Base-by-base conservation (phyloP, 2,797 vertebrate species). In the Microhierax caerulescens region DNA sequence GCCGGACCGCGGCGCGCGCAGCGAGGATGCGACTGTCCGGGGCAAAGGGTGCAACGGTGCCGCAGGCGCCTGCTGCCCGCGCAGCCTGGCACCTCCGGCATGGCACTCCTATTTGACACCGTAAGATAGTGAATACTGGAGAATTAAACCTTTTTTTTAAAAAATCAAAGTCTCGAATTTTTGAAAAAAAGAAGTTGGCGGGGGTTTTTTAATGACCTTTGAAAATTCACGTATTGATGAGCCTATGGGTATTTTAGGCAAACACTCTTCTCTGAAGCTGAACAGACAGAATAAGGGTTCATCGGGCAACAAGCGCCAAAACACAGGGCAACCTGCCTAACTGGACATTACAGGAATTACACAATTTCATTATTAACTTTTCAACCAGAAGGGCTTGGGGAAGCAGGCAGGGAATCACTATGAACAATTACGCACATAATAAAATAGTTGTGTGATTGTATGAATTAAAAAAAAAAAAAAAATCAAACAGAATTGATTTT, bases 111-210 rank as follows among this genome's bases (percentile, higher is more conserved):
- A 10, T 12, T n/a, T 36, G 5, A 23, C 16, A 21, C 8, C 61
- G 30, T 11, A 3, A 51, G 75, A 45, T 0, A 7, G 25, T 27
- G 43, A 37, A 9, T 5, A 27, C 6, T 4, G 23, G 7, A 32
- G 25, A 57, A 74, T 48, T 27, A 12, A 5, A 22, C 1, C 7
- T 22, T 10, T 4, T 48, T 4, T 50, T 56, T 45, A 1, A 0
- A 15, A 80, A 80, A 47, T 37, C 0, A 1, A 30, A 21, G 48
- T 75, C 47, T 27, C 18, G 9, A 32, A 11, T 65, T 48, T 48
- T 39, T 39, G 39, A 12, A 39, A 39, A n/a, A n/a, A n/a, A n/a
- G n/a, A n/a, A n/a, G n/a, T n/a, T n/a, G n/a, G n/a, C n/a, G n/a
- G n/a, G n/a, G n/a, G n/a, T n/a, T n/a, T n/a, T n/a, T n/a, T n/a